These are phyloP conservation scores for Sebastes fasciatus DNA, from an alignment of 2,113 vertebrate species.

Conservation along the genomic window DNA sequence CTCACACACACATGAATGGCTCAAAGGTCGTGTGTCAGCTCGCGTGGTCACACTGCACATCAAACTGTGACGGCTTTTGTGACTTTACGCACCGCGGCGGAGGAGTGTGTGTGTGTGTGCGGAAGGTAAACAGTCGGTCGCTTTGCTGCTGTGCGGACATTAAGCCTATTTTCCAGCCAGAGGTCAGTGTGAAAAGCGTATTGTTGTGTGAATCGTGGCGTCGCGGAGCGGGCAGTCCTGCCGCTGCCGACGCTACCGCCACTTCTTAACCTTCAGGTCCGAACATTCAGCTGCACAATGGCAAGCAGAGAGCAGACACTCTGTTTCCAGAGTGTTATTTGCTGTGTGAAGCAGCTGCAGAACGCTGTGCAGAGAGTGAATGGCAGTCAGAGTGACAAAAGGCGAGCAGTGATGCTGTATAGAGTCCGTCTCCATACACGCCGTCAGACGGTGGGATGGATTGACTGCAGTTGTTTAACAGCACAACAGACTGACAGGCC, in stretches of 20 bases:
- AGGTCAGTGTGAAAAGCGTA: conserved; percentile 73
- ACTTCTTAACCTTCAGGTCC: conserved; percentile 69
- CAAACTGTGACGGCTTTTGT: conserved; percentile 74
- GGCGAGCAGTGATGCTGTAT: conserved; percentile 53
- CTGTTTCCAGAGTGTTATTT: conserved; percentile 44
- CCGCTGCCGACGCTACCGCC: conserved; percentile 37
- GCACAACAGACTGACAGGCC: conserved; percentile 56
- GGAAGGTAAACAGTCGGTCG: conserved; percentile 62
- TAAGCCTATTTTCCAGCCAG: conserved; percentile 80
- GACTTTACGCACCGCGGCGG: conserved; percentile 56
- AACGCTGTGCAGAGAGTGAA: conserved; percentile 56
- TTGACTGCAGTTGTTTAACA: conserved; percentile 67
- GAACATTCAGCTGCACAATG: conserved; percentile 73
- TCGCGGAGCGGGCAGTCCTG: conserved; percentile 48
- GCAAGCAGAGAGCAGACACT: conserved; percentile 51
- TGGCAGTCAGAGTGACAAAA: conserved; percentile 69
- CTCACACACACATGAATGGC: conserved; percentile 46
- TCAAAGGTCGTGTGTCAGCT: conserved; percentile 71
- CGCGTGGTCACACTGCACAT: conserved; percentile 73
- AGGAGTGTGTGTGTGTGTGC: conserved; percentile 39
- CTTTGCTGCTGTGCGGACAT: conserved; percentile 64
- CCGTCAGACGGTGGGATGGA: conserved; percentile 42
- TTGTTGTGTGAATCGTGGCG: conserved; percentile 68
- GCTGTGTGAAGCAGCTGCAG: conserved; percentile 70
- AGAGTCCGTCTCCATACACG: conserved; percentile 54